These are phyloP conservation scores for Diabrotica balteata DNA, from an alignment of 2,888 invertebrate genomes.

Conservation along the genomic window DNA sequence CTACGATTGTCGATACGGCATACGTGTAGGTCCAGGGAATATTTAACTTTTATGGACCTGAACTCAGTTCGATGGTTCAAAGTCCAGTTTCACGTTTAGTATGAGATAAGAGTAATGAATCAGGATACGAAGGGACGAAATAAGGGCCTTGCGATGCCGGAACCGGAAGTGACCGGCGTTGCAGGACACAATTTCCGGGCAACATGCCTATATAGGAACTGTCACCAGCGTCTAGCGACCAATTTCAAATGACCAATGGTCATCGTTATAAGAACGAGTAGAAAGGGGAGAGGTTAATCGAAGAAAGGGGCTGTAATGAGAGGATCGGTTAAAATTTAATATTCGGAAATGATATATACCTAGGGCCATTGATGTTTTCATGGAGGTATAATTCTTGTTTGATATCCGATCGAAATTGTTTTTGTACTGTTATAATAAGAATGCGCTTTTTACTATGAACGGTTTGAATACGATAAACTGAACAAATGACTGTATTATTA, in stretches of 20 bases:
- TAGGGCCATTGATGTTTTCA: no score
- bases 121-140: conserved; percentile 37
- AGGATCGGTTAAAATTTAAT: conserved; percentile 16
- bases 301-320: conserved; percentile 12
- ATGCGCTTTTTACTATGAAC: no score
- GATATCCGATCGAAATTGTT: no score
- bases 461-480: no score
- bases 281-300: not conserved
- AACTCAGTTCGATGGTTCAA: conserved; percentile 6
- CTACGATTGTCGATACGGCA: no score
- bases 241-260: conserved; percentile 61
- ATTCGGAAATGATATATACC: conserved; percentile 7
- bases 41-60: not conserved
- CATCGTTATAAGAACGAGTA: conserved; percentile 49
- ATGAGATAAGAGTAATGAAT: conserved; percentile 53
- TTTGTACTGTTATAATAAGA: no score
- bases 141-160: conserved; percentile 51
- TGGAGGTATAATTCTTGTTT: no score
- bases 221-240: conserved; percentile 55
- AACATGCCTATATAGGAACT: conserved; percentile 55
- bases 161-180: conserved; percentile 53
- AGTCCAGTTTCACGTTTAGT: conserved; percentile 41
- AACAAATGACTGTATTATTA: no score
- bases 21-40: no score
- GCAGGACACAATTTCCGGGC: conserved; percentile 62